phyloP scores from a whole-genome alignment of 2,113 vertebrate species.

The Pachycephala philippinensis region DNA sequence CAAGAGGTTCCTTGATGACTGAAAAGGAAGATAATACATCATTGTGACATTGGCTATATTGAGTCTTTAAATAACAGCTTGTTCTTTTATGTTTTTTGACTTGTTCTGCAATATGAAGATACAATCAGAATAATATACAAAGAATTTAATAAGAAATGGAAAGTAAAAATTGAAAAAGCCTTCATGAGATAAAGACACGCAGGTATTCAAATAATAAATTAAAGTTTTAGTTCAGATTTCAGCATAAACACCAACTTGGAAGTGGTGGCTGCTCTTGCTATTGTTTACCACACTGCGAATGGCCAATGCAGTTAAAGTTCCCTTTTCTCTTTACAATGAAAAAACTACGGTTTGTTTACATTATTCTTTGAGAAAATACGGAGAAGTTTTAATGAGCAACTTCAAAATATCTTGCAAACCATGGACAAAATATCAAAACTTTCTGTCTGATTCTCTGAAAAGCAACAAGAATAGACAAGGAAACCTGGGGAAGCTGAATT shows the following conservation, averaged over 20 bases:
- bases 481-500: background rate
- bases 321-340: background rate
- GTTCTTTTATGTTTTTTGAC: background rate
- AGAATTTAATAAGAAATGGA: background rate
- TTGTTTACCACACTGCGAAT: background rate
- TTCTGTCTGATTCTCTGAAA: background rate
- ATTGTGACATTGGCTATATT: background rate
- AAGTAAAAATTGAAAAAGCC: background rate
- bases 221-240: background rate
- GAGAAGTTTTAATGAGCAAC: background rate
- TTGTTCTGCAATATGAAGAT: background rate
- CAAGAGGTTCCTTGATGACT: rapidly evolving
- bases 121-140: background rate
- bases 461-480: background rate
- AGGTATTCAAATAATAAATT: background rate
- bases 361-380: background rate
- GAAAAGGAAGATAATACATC: background rate
- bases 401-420: background rate
- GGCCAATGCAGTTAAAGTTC: background rate
- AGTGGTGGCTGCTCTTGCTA: background rate
- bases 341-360: background rate
- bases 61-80: background rate
- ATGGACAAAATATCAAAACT: background rate
- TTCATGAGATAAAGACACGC: background rate
- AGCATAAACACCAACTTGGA: background rate